These are phyloP conservation scores for Mesoclemmys tuberculata DNA, from an alignment of 2,113 vertebrate genomes.

Conservation along the genomic window DNA sequence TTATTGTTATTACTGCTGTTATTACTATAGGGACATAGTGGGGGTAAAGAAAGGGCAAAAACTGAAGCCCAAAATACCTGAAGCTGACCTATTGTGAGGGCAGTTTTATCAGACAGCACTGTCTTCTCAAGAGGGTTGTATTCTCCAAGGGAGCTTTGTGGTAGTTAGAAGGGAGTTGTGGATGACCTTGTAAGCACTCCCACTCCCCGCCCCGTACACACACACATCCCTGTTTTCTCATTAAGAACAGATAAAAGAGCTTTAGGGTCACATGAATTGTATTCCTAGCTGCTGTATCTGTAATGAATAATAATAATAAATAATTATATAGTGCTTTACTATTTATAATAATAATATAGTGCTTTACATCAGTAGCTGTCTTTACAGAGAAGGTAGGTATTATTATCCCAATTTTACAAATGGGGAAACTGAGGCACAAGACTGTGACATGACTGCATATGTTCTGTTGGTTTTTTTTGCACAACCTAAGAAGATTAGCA, in stretches of 20 bases:
- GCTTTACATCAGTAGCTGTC: background rate
- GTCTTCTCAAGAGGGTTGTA: background rate
- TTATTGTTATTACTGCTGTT: background rate
- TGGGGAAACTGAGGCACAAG: background rate
- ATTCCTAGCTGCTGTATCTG: background rate
- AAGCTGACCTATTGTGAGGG: background rate
- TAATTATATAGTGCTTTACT: background rate
- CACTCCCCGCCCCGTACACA: background rate
- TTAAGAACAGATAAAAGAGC: background rate
- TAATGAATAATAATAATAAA: background rate
- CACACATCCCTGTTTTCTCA: background rate
- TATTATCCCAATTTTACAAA: background rate
- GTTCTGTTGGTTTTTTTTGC: background rate
- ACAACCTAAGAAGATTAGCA: background rate
- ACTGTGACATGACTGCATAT: fast-evolving
- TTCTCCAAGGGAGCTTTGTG: background rate
- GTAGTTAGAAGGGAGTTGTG: fast-evolving
- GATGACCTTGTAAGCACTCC: background rate
- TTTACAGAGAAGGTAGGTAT: background rate
- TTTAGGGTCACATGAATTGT: background rate
- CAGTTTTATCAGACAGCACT: fast-evolving
- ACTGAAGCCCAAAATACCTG: background rate
- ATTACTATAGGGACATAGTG: background rate
- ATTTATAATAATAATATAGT: background rate
- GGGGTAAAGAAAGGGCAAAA: background rate